Base-by-base conservation (phyloP, 1,140 invertebrate genomes). In the Hirudo medicinalis region DNA sequence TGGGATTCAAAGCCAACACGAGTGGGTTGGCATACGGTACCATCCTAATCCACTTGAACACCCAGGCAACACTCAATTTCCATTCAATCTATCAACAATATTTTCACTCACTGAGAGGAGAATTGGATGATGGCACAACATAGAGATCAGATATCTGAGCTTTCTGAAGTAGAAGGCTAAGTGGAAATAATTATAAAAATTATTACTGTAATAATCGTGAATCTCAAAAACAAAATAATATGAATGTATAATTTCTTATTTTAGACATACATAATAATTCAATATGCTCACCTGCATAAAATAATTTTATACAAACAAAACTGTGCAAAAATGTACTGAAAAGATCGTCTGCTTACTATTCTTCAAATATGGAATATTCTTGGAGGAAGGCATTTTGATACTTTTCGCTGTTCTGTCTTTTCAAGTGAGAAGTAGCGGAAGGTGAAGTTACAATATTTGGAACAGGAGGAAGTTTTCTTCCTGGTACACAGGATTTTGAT, bases 341-440 rank as follows among this genome's bases (percentile, higher is more conserved):
- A 32, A n/a, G n/a, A n/a, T n/a, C n/a, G 22, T 6, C 22, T 36
- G 32, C 32, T 63, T 63, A 63, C 57, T 63, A 63, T 63, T 63
- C 57, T 63, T 63, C 22, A 32, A 22, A 63, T 63, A 63, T 22
- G 29, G 57, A 63, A 32, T 32, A 63, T 63, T 63, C 57, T 63
- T 63, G 22, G 29, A 63, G 29, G 9, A 63, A 63, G 22, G 57
- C 22, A 32, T 32, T 63, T 63, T 63, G 57, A 63, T 22, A 32
- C 2, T 22, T 63, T 63, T 63, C 57, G 17, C 43, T 25, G 19
- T 63, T 63, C 57, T 63, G 57, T 25, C 57, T 63, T 25, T 63
- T 63, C 15, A 49, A 49, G 43, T 49, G 43, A 49, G 43, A 49
- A 19, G 22, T 63, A n/a, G 57, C 0, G 15, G 22, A 3, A 15